A percentile compares a stretch with the other conserved stretches of the same genome.
Conservation (phyloP, 2,888 invertebrate species). For the Ferrisia virgata region DNA sequence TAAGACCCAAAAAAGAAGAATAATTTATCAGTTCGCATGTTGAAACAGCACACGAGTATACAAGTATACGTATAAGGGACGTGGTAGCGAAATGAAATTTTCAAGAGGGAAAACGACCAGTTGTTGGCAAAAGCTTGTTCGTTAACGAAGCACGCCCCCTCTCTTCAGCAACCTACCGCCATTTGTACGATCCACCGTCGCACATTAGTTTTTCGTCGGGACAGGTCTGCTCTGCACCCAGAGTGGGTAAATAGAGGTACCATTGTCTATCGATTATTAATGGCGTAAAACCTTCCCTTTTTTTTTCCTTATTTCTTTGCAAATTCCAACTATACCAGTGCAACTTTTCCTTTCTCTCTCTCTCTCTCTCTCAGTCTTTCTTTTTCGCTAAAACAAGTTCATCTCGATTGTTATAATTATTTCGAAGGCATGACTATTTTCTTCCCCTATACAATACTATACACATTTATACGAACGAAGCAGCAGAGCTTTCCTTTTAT, state of each 20-base stretch:
- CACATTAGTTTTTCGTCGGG: slow-evolving; percentile 23
- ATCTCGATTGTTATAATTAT: slow-evolving; percentile 17
- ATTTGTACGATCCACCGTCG: background rate
- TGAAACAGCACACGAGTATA: background rate
- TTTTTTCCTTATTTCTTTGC: slow-evolving; percentile 7
- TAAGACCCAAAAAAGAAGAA: slow-evolving; percentile 33
- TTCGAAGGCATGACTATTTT: background rate
- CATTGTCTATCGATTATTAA: slow-evolving; percentile 45
- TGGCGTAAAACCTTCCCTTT: slow-evolving; percentile 24
- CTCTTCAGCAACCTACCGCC: background rate
- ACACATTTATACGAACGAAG: no score
- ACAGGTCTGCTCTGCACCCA: background rate
- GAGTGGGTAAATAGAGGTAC: slow-evolving; percentile 11
- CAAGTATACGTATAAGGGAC: no score
- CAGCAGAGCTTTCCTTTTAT: background rate
- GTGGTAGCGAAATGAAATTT: slow-evolving; percentile 37
- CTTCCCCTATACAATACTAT: background rate
- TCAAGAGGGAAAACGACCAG: slow-evolving; percentile 45
- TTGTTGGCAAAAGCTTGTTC: slow-evolving; percentile 45
- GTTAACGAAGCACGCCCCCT: slow-evolving; percentile 23
- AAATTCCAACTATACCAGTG: slow-evolving; percentile 1
- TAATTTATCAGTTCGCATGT: slow-evolving; percentile 44
- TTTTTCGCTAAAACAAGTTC: background rate
- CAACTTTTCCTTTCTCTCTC: background rate
- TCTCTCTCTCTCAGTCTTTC: background rate